Percentiles rank a stretch among this genome's conserved stretches.
phyloP scores from a whole-genome alignment of 2,113 vertebrate species.

The Panurus biarmicus region DNA sequence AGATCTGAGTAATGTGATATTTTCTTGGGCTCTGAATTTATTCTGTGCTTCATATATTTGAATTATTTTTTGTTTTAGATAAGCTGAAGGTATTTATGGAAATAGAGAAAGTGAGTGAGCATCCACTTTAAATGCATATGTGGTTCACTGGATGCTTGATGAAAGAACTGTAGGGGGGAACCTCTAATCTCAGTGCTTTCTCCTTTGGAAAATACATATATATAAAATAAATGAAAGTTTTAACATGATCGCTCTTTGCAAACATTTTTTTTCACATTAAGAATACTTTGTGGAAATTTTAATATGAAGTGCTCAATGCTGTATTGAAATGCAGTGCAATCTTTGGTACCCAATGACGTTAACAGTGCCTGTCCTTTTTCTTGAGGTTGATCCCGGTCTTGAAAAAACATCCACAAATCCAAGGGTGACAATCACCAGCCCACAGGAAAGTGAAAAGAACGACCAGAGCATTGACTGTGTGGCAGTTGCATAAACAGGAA shows the following conservation, averaged over 20 bases:
- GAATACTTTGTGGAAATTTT: background rate
- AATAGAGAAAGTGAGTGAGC: background rate
- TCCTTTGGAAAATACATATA: background rate
- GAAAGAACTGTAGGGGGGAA: background rate
- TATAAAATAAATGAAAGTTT: background rate
- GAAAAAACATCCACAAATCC: constrained; percentile 53
- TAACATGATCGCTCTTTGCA: background rate
- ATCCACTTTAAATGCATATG: background rate
- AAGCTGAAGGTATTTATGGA: background rate
- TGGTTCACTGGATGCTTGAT: background rate
- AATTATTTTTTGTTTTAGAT: background rate
- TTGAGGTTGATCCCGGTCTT: constrained; percentile 41
- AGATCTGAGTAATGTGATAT: background rate
- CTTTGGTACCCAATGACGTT: background rate
- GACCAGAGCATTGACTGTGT: constrained; percentile 60
- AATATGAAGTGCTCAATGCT: background rate
- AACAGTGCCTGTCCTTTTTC: background rate
- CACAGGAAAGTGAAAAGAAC: constrained; percentile 64
- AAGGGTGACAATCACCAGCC: constrained; percentile 71
- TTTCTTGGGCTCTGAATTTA: background rate
- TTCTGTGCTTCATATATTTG: background rate
- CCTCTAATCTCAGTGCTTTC: background rate
- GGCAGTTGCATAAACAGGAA: constrained; percentile 54
- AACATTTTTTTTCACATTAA: background rate
- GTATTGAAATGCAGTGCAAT: background rate